A percentile compares a stretch with the other conserved stretches of the same genome.
These are phyloP conservation scores for Ephydatia muelleri DNA, from an alignment of 37 sponge, comb jelly and placozoan species.

Conservation along the genomic window DNA sequence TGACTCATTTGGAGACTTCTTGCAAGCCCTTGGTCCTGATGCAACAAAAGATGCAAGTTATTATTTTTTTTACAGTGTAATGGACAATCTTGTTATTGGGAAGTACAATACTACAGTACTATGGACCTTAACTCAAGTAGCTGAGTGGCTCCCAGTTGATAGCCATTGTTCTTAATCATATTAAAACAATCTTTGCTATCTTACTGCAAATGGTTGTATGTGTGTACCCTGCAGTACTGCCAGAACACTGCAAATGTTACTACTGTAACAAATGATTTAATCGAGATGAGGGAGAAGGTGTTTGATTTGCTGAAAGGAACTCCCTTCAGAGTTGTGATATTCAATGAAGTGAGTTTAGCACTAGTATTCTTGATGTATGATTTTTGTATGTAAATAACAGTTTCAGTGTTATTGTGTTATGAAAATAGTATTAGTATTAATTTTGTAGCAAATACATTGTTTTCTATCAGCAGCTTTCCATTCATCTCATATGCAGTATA, in stretches of 20 bases:
- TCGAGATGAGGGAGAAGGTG: conserved; percentile 40
- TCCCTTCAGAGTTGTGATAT: conserved; percentile 39
- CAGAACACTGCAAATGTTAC: conserved; percentile 40
- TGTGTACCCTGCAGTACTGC: conserved; percentile 47
- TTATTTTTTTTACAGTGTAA: not conserved
- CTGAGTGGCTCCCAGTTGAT: too few species aligned
- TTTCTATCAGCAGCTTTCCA: too few species aligned
- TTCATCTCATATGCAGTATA: too few species aligned
- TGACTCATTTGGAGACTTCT: conserved; percentile 85
- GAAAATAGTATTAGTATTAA: too few species aligned
- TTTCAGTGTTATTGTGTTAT: not conserved
- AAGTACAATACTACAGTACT: too few species aligned
- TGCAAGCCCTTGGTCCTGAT: conserved; percentile 67
- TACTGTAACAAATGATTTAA: conserved; percentile 15
- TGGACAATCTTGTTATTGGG: too few species aligned
- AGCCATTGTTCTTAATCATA: not conserved
- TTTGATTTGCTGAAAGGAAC: conserved; percentile 43
- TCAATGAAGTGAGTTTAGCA: conserved; percentile 42
- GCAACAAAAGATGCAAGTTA: conserved; percentile 34
- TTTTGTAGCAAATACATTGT: too few species aligned
- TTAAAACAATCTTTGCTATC: not conserved
- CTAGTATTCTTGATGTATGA: not conserved
- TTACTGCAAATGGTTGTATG: too few species aligned
- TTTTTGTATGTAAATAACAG: not conserved
- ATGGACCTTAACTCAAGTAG: too few species aligned